Evolutionary conservation across 2,888 invertebrate genomes (phyloP), one percentile per base, ranked within the genome.

Genomic region (Nemoura dubitans): DNA sequence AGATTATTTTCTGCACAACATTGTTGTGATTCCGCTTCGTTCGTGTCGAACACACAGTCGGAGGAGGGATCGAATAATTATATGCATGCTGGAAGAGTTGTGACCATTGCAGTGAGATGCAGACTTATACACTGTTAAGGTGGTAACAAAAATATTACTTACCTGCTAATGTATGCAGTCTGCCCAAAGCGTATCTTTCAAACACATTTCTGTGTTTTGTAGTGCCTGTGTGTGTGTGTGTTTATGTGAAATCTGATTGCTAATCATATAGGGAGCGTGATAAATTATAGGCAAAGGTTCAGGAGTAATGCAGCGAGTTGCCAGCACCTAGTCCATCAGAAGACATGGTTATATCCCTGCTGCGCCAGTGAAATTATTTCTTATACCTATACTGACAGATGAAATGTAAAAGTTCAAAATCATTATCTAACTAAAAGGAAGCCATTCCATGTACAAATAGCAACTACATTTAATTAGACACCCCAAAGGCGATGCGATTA

Each of bases 351-450:
- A 59, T 59, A 7, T 59, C 59, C 59, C 59, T 59, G 14, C 59
- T 21, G 59, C 2, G 59, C 59, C 21, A 14, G 59, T 7, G 59
- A 81, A 81, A 81, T 29, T 29, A 30, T 59, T 21, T 59, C 59
- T 59, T 29, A 27, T 27, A 29, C 59, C 14, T 29, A 27, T 27
- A 29, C 81, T 78, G 81, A 81, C 81, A 29, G n/a, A 29, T 81
- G 26, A 27, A 78, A 28, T 10, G 29, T 81, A 81, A 81, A 30
- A 84, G 84, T 84, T 84, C 84, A 84, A 84, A 84, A 59, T 84
- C 84, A 84, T 84, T 84, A 84, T 84, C 84, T 59, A 76, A 25
- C 59, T 84, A 84, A 84, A 84, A 84, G 84, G 84, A 84, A 84
- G 84, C 84, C 59, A 59, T 84, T 84, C 27, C 84, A 30, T 27